A percentile compares a stretch with the other conserved stretches of the same genome.
phyloP scores from a whole-genome alignment of 2,888 invertebrate species.

The Eupithecia pulchellata region DNA sequence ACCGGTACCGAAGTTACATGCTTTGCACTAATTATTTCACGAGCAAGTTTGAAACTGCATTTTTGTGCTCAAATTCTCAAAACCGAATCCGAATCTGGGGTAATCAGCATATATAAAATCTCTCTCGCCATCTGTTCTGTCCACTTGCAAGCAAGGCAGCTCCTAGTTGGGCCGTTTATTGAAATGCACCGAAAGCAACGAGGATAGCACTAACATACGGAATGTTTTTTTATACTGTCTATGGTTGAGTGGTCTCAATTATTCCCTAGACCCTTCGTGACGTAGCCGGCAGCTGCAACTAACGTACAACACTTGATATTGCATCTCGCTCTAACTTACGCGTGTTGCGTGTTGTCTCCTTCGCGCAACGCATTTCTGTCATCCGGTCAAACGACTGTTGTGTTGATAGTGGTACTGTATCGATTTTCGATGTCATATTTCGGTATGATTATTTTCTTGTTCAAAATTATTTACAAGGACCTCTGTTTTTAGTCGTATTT shows the following conservation, averaged over 20 bases:
- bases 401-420: constrained; percentile 66
- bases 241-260: constrained; percentile 75
- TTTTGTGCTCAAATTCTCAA: constrained; percentile 32
- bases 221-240: constrained; percentile 61
- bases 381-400: constrained; percentile 70
- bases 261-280: constrained; percentile 77
- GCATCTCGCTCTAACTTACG: constrained; percentile 62
- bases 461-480: constrained; percentile 3
- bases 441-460: constrained; percentile 32
- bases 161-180: constrained; percentile 23
- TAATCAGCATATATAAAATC: constrained; percentile 40
- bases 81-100: constrained; percentile 39
- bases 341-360: constrained; percentile 52
- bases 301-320: constrained; percentile 69
- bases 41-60: constrained; percentile 22
- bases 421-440: constrained; percentile 60
- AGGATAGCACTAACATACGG: constrained; percentile 57
- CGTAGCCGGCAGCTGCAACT: constrained; percentile 81
- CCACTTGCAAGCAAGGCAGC: constrained; percentile 16
- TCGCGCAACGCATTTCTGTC: constrained; percentile 70
- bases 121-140: constrained; percentile 33
- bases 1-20: constrained; percentile 3
- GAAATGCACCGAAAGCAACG: constrained; percentile 38
- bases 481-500: not conserved
- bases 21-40: not conserved